Base-by-base conservation (phyloP, 2,113 vertebrate species). In the Oncorhynchus keta region DNA sequence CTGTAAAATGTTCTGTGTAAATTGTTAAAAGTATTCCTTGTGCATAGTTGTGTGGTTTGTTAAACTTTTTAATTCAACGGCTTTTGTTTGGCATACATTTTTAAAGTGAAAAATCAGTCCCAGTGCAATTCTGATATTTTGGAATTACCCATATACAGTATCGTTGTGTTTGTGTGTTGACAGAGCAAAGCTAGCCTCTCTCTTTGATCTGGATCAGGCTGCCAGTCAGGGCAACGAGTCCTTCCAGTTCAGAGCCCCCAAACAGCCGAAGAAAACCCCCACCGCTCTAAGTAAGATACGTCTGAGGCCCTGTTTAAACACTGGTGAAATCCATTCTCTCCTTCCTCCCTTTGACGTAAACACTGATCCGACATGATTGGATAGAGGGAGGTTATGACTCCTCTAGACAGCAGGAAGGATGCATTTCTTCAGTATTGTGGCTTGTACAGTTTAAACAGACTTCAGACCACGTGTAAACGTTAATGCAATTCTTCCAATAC, bases 191-290 rank as follows among this genome's bases (percentile, higher is more conserved):
- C 64, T 96, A 89, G 95, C 95, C 6, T 95, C 94, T 83, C 94
- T 96, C 4, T 96, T 96, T 87, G 94, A 91, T 69, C 75, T 93
- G 87, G 94, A 95, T 81, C 93, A 95, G 78, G 81, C 89, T 9
- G 75, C 83, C 30, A 79, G 90, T 65, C 92, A 91, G 8, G 93
- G 94, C 16, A 95, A 95, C 45, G 95, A 95, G 65, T 95, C 95
- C 75, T 96, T 96, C 86, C 94, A 96, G 55, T 96, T 94, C 77
- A 95, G 92, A 0, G 94, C 95, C 3, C 95, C 95, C 16, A 96
- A 95, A 78, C 95, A 96, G 79, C 95, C 95, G 8, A 95, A 93
- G 86, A 95, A 94, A 81, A 82, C 85, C n/a, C 87, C 91, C 0
- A 11, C 86, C 4, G 18, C 79, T 77, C 22, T 89, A 26, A 93